These are phyloP conservation scores for Crepidodera aurea DNA, from an alignment of 2,888 invertebrate species.

Conservation along the genomic window DNA sequence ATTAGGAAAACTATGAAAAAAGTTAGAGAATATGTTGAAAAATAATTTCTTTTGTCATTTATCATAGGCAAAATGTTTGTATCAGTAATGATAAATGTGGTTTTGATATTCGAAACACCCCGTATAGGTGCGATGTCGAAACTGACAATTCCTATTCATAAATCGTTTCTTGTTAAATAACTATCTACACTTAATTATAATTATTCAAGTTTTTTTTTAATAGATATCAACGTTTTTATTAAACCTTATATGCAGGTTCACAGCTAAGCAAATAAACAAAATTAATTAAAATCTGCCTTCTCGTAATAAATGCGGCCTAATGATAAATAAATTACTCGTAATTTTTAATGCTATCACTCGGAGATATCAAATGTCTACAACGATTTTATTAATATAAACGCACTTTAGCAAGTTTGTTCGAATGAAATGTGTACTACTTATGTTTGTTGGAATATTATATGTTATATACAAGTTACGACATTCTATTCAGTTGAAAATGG, in stretches of 20 bases:
- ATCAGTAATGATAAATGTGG: too few species aligned
- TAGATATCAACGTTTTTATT: neutral
- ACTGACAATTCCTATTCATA: too few species aligned
- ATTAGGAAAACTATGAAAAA: too few species aligned
- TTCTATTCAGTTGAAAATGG: too few species aligned
- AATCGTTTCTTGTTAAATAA: slow-evolving; percentile 11
- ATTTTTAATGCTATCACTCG: slow-evolving; percentile 32
- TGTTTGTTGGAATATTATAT: neutral
- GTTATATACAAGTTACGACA: too few species aligned
- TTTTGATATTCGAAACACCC: too few species aligned
- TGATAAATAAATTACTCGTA: slow-evolving; percentile 36
- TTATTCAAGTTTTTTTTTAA: slow-evolving; percentile 20
- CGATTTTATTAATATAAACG: slow-evolving; percentile 30
- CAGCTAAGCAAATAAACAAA: slow-evolving; percentile 27
- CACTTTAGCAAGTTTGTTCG: slow-evolving; percentile 11
- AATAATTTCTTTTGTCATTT: too few species aligned
- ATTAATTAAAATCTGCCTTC: slow-evolving; percentile 35
- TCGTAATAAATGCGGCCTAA: slow-evolving; percentile 32
- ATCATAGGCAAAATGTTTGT: too few species aligned
- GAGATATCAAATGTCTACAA: slow-evolving; percentile 30
- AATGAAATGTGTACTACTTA: neutral
- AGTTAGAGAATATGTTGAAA: too few species aligned
- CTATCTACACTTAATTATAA: slow-evolving; percentile 15
- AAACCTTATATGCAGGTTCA: slow-evolving; percentile 7
- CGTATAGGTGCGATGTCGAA: too few species aligned